Percentiles rank a stretch among this genome's conserved stretches.
These are phyloP conservation scores for Chaunax sp. DNA, from an alignment of 2,797 vertebrate species.

Conservation along the genomic window DNA sequence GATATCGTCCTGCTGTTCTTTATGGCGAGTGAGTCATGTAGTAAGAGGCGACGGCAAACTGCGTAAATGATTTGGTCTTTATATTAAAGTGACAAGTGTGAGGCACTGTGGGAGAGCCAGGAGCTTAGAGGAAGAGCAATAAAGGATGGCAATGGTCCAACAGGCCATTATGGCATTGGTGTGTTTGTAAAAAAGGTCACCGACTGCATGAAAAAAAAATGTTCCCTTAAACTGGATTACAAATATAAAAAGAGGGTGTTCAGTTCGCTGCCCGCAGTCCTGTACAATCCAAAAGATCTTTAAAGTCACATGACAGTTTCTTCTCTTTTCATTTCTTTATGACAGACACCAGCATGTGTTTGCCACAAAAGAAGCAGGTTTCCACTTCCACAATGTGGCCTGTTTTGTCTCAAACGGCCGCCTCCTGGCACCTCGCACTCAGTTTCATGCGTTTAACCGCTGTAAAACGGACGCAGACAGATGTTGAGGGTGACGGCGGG, in stretches of 20 bases:
- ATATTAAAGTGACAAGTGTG: slow-evolving; percentile 14
- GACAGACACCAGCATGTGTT: too few relatives aligned
- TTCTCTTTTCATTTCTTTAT: too few relatives aligned
- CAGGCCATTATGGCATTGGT: neutral
- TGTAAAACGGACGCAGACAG: slow-evolving; percentile 25
- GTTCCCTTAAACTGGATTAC: neutral
- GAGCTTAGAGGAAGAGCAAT: slow-evolving; percentile 16
- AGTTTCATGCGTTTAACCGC: slow-evolving; percentile 15
- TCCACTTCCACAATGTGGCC: neutral
- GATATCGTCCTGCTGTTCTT: slow-evolving; percentile 42
- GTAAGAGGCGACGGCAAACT: slow-evolving; percentile 27
- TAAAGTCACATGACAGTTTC: too few relatives aligned
- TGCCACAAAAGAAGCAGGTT: too few relatives aligned
- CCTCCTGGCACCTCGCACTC: neutral
- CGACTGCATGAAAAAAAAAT: slow-evolving; percentile 15
- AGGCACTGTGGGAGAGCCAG: neutral
- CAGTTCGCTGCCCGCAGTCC: too few relatives aligned
- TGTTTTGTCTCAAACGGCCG: neutral
- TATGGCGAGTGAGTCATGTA: slow-evolving; percentile 56
- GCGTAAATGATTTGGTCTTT: slow-evolving; percentile 30
- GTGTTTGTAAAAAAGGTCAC: slow-evolving; percentile 37
- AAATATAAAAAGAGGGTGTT: neutral
- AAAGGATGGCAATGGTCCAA: slow-evolving; percentile 19
- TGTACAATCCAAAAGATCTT: too few relatives aligned
- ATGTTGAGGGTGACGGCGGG: slow-evolving; percentile 7